Evolutionary conservation across 2,113 vertebrate genomes (phyloP), one percentile per base, ranked within the genome.

Genomic region (Empidonax alnorum): DNA sequence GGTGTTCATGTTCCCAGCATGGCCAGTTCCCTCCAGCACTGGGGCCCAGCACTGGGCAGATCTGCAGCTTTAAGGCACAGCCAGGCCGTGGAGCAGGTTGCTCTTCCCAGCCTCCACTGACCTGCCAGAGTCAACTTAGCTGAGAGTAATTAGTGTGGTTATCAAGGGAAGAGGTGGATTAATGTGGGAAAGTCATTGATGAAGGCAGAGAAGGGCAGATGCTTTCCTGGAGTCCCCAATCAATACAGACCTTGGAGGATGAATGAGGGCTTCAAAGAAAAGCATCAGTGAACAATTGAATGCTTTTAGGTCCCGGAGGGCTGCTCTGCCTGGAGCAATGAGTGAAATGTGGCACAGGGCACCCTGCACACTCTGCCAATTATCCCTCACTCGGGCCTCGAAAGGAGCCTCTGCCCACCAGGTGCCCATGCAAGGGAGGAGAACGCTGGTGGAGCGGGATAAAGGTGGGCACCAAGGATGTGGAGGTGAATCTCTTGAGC

Each of bases 131-230:
- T 75, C 93, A 87, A 89, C 92, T 59, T 59, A 76, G 95, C 88
- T 22, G 93, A 42, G 90, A 91, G 75, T 93, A 96, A 96, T 96
- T 95, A 96, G 96, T 52, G 91, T 73, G 93, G 95, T 91, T 95
- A 95, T 90, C 95, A 92, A 95, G 92, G 95, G 96, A 95, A 84
- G 90, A 90, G 90, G 88, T 95, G 95, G 97, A 97, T 98, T 97
- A 97, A 96, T 95, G 96, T 98, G 97, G 96, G 97, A 98, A 98
- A 96, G 95, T 96, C 96, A 97, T 96, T 97, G 97, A 97, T 97
- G 96, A 95, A 97, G 97, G 79, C 90, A 47, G 81, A 87, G 95
- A 94, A 90, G 86, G 94, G 95, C 96, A 96, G 94, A 96, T 67
- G 97, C 95, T 95, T 93, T 94, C 94, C 95, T 87, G 97, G 94